phyloP scores from a whole-genome alignment of 2,113 vertebrate species.

The Smithornis capensis region DNA sequence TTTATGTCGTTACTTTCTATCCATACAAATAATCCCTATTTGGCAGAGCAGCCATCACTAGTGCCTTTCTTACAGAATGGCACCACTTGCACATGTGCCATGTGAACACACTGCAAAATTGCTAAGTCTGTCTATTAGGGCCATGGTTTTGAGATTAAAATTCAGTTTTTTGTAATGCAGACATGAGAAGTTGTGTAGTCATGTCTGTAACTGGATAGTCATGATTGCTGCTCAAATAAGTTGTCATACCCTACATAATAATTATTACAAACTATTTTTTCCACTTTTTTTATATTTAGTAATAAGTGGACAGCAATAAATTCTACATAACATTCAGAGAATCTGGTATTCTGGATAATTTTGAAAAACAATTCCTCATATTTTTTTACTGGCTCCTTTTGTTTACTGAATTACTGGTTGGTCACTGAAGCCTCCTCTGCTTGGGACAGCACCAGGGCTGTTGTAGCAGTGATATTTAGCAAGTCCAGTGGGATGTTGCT shows the following conservation, averaged over 20 bases:
- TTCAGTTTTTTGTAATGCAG: conserved; percentile 38
- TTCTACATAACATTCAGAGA: neutral
- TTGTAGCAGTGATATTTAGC: conserved; percentile 9
- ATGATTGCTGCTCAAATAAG: conserved; percentile 57
- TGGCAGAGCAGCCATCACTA: neutral
- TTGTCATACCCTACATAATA: conserved; percentile 24
- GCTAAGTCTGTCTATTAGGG: conserved; percentile 12
- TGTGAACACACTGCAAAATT: neutral
- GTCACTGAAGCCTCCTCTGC: conserved; percentile 21
- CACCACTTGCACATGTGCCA: neutral
- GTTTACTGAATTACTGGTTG: conserved; percentile 9
- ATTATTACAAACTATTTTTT: neutral
- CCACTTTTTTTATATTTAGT: conserved; percentile 7
- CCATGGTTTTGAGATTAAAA: conserved; percentile 58
- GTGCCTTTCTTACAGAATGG: neutral
- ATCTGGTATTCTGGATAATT: neutral
- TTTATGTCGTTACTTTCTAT: neutral
- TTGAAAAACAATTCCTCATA: conserved; percentile 14
- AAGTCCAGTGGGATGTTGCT: neutral
- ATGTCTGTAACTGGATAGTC: conserved; percentile 50
- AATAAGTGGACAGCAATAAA: neutral
- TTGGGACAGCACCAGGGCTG: neutral
- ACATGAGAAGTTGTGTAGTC: conserved; percentile 33
- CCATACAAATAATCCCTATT: neutral
- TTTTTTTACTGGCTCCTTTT: conserved; percentile 57